Percentiles rank a stretch among this genome's conserved stretches.
Evolutionary conservation across 2,888 invertebrate species (phyloP).

Genomic region (Sinelater perroti): DNA sequence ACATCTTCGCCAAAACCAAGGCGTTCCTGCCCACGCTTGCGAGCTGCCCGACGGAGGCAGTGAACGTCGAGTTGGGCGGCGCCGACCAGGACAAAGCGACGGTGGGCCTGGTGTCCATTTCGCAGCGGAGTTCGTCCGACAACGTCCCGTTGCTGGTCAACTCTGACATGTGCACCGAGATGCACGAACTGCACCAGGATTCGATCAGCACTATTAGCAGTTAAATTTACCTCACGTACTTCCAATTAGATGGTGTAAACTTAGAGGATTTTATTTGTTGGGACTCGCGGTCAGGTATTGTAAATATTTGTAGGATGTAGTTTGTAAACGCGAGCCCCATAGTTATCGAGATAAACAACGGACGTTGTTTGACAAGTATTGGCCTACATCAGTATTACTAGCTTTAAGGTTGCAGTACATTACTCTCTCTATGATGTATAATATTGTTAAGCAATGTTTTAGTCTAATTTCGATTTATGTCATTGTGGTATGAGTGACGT

Average conservation of each 20-base stretch:
- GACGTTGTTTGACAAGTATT: conserved; percentile 45
- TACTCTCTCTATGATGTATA: not conserved
- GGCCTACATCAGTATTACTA: conserved; percentile 58
- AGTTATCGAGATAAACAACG: not conserved
- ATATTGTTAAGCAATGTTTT: too few species aligned
- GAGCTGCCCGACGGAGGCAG: conserved; percentile 20
- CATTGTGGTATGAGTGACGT: too few species aligned
- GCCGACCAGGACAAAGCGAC: conserved; percentile 33
- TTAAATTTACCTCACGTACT: too few species aligned
- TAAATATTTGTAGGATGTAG: too few species aligned
- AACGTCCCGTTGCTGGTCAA: conserved; percentile 56
- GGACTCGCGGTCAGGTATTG: too few species aligned
- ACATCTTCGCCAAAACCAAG: conserved; percentile 57
- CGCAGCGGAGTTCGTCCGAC: conserved; percentile 55
- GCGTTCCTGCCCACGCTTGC: conserved; percentile 52
- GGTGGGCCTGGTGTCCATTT: conserved; percentile 34
- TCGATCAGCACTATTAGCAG: conserved; percentile 63
- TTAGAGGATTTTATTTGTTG: too few species aligned
- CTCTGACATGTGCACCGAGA: conserved; percentile 56
- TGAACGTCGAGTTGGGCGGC: conserved; percentile 29
- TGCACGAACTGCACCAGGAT: conserved; percentile 60
- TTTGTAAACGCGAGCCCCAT: not conserved
- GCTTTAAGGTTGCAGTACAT: too few species aligned
- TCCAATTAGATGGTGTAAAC: too few species aligned
- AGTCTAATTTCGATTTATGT: too few species aligned